Base-by-base conservation (phyloP, 2,797 vertebrate species). In the Pitangus sulphuratus region DNA sequence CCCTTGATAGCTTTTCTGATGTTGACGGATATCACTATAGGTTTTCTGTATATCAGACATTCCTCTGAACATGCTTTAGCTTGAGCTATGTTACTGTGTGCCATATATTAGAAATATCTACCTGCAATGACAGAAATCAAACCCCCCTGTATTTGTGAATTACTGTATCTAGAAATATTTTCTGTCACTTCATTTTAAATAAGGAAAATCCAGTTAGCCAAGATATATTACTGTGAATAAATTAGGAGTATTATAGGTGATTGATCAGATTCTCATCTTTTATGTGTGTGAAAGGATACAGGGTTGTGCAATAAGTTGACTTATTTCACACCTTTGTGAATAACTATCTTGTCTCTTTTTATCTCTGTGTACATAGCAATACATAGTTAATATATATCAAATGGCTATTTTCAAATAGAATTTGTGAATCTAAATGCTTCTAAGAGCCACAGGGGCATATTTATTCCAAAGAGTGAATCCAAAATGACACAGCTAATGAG, bases 401-500 rank as follows among this genome's bases (percentile, higher is more conserved):
- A 77, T 58, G 8, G 35, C 5, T 71, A 47, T 91, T 97, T 94
- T 88, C 42, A 88, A 82, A 86, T 31, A 92, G 66, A 91, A 90
- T 62, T 35, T 24, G 12, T 57, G 45, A 81, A 64, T 78, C 26
- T 71, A 93, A 95, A 82, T 77, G 61, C 24, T 92, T 92, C 21
- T 75, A 95, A 83, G 33, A 85, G 72, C 64, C 64, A 89, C 18
- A 62, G 50, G 76, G 56, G 40, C 20, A 44, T 89, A 85, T 88
- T 94, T 84, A 77, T 84, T 93, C 57, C 69, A 74, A 84, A 87
- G 66, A 89, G 31, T 93, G 76, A 91, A 88, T 94, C 30, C 24
- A 72, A 88, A 94, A 95, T 69, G 84, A 89, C 85, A 95, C 31
- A 86, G 64, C 44, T 96, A 95, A 96, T 96, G 74, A 96, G 17